Conservation (phyloP, 30 jellyfish, hydroid and myxozoan genomes). For the Turritopsis dohrnii region DNA sequence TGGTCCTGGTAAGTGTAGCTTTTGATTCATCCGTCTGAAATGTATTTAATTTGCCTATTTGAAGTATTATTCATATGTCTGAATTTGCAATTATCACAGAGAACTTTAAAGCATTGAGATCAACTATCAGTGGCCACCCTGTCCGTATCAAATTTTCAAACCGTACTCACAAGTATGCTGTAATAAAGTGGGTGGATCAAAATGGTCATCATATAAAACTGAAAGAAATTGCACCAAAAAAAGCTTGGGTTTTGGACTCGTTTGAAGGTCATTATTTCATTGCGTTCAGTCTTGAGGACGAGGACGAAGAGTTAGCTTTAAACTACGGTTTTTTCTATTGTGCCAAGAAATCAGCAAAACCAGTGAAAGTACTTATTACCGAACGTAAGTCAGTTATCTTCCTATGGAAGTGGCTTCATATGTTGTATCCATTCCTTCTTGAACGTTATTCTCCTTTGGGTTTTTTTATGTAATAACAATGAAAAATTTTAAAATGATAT, state of each 20-base stretch:
- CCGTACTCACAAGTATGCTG: constrained; percentile 23
- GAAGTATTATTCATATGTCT: too few species aligned
- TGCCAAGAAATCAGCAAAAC: constrained; percentile 8
- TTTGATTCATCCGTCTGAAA: too few species aligned
- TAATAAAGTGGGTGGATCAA: constrained; percentile 30
- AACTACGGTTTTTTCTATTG: constrained; percentile 12
- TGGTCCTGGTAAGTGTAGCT: constrained; percentile 37
- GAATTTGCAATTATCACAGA: constrained; percentile 15
- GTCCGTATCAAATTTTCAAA: constrained; percentile 32
- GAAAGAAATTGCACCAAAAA: constrained; percentile 29
- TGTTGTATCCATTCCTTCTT: too few species aligned
- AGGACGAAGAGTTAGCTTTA: constrained; percentile 14
- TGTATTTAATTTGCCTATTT: too few species aligned
- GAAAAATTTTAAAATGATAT: too few species aligned
- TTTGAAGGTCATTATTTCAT: constrained; percentile 39
- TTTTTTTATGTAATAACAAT: too few species aligned
- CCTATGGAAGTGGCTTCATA: too few species aligned
- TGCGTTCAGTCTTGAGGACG: constrained; percentile 12
- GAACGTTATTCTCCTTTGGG: too few species aligned
- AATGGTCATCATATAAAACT: not conserved
- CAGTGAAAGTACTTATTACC: constrained; percentile 30
- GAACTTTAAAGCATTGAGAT: not conserved
- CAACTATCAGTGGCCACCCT: constrained; percentile 36
- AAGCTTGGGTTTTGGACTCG: constrained; percentile 33
- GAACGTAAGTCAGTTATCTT: constrained; percentile 40